Percentiles rank a stretch among this genome's conserved stretches.
Evolutionary conservation across 2,888 invertebrate genomes (phyloP).

Genomic region (Gastrophysa polygoni): DNA sequence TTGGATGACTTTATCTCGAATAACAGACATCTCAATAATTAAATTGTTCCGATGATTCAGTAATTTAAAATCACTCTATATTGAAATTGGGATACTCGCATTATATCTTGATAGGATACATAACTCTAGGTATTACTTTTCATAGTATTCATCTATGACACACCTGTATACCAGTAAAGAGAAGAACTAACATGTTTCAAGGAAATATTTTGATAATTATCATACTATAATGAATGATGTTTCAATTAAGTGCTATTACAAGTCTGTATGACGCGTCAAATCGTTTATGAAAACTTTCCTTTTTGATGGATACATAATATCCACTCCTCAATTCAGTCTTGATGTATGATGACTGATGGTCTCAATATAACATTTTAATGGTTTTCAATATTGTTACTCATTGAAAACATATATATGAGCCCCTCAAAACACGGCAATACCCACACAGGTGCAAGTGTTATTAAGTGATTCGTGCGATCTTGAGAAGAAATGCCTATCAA

Average conservation of each 20-base stretch:
- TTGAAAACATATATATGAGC: slow-evolving; percentile 39
- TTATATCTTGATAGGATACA: no score
- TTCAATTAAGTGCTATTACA: not conserved
- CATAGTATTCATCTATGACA: no score
- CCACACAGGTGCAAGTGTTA: slow-evolving; percentile 41
- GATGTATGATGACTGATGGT: slow-evolving; percentile 32
- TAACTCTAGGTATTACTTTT: no score
- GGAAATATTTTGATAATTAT: not conserved
- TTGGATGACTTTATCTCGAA: no score
- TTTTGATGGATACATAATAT: not conserved
- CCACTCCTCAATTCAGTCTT: slow-evolving; percentile 16
- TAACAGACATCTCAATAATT: no score
- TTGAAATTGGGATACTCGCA: no score
- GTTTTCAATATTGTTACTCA: slow-evolving; percentile 27
- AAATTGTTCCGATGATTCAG: no score
- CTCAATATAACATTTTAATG: slow-evolving; percentile 29
- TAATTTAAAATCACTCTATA: no score
- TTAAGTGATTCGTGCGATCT: slow-evolving; percentile 38
- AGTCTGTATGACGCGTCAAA: not conserved
- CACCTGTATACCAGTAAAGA: no score
- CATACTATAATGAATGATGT: not conserved
- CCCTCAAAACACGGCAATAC: slow-evolving; percentile 25
- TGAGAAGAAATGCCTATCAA: slow-evolving; percentile 30
- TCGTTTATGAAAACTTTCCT: not conserved
- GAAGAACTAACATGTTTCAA: no score